Conservation (phyloP, 23 tunicate species). For the Oikopleura dioica region DNA sequence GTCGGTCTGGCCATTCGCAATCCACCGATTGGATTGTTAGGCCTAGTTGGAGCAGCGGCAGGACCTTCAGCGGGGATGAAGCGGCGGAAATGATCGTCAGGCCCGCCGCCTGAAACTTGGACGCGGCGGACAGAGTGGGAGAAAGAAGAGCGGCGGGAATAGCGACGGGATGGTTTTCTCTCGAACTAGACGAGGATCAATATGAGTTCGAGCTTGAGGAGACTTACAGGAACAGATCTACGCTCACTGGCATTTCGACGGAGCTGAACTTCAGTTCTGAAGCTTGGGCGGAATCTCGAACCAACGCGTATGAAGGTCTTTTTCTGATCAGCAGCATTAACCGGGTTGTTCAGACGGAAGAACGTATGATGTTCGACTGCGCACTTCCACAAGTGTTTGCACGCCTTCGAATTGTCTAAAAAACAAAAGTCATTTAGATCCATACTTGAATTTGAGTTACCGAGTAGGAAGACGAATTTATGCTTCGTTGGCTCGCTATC, state of each 20-base stretch:
- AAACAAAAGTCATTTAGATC: background rate
- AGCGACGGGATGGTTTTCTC: background rate
- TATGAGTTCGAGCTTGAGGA: background rate
- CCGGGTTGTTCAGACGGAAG: constrained; percentile 52
- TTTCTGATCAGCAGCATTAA: background rate
- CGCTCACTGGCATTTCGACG: background rate
- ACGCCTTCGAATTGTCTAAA: constrained; percentile 52
- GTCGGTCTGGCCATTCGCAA: background rate
- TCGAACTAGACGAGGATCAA: background rate
- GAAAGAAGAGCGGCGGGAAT: background rate
- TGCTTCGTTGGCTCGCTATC: constrained; percentile 1
- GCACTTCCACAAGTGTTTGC: constrained; percentile 93
- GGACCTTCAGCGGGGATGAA: background rate
- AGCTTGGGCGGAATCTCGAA: background rate
- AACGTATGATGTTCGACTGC: constrained; percentile 93
- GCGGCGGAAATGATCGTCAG: background rate
- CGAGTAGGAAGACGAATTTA: background rate
- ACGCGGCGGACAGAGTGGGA: background rate
- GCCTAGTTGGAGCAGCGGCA: background rate
- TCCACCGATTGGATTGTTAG: background rate
- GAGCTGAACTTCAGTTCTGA: background rate
- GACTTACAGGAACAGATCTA: background rate
- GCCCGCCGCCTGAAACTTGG: background rate
- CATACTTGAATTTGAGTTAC: background rate
- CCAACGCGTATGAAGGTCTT: background rate